A percentile compares a stretch with the other conserved stretches of the same genome.
phyloP scores from a whole-genome alignment of 2,797 vertebrate genomes.

The Brachymystax lenok region DNA sequence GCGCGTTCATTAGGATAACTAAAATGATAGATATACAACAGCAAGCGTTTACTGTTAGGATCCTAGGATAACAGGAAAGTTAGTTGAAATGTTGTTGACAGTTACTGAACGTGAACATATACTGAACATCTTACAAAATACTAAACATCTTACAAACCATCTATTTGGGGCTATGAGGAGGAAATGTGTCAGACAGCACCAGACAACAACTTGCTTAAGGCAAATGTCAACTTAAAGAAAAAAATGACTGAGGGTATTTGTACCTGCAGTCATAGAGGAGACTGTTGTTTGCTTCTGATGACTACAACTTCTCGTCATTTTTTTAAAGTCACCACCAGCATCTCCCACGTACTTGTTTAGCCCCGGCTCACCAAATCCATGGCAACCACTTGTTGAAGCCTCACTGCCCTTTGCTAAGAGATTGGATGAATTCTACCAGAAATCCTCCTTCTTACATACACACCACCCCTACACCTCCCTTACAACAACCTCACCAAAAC shows the following conservation, averaged over 20 bases:
- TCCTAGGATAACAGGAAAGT: background rate
- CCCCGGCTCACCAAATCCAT: slow-evolving; percentile 60
- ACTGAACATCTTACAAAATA: no score
- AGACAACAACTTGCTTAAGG: background rate
- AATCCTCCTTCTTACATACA: slow-evolving; percentile 59
- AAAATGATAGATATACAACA: slow-evolving; percentile 4
- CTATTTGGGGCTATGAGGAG: background rate
- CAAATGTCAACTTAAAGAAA: background rate
- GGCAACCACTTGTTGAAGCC: slow-evolving; percentile 81
- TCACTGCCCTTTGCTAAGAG: slow-evolving; percentile 80
- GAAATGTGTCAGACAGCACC: background rate
- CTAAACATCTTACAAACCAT: no score
- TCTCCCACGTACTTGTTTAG: slow-evolving; percentile 49
- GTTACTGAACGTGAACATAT: no score
- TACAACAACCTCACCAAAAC: slow-evolving; percentile 39
- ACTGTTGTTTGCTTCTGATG: slow-evolving; percentile 16
- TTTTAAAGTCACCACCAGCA: slow-evolving; percentile 63
- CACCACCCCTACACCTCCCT: background rate
- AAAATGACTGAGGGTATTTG: slow-evolving; percentile 19
- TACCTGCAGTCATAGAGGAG: background rate
- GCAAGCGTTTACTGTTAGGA: no score
- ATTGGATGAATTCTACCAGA: slow-evolving; percentile 74
- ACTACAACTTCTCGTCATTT: slow-evolving; percentile 35
- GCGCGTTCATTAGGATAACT: slow-evolving; percentile 26
- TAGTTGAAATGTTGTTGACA: background rate